A percentile compares a stretch with the other conserved stretches of the same genome.
Evolutionary conservation across 2,113 vertebrate genomes (phyloP).

Genomic region (Oreocharis arfaki): DNA sequence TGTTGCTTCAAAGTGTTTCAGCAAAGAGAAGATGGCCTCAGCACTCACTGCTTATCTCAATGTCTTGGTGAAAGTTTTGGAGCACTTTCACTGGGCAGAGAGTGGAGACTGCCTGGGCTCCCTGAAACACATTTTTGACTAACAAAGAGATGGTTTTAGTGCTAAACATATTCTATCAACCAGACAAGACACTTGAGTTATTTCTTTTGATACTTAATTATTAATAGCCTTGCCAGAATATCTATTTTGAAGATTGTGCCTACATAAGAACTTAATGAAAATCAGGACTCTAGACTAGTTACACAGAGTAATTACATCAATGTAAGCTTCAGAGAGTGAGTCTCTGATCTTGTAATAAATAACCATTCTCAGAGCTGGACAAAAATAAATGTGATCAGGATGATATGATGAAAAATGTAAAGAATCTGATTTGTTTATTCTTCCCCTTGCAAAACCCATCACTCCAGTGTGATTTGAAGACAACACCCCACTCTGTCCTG

Average conservation of each 20-base stretch:
- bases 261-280: neutral
- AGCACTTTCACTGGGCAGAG: neutral
- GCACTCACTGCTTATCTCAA: conserved; percentile 12
- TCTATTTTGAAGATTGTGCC: neutral
- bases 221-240: neutral
- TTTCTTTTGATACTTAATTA: neutral
- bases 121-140: neutral
- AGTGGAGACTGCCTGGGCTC: neutral
- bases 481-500: neutral
- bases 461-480: neutral
- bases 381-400: neutral
- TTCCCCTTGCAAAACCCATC: neutral
- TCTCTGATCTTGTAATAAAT: neutral
- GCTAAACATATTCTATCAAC: neutral
- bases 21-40: conserved; percentile 27
- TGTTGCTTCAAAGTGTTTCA: conserved; percentile 58
- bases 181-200: neutral
- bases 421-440: neutral
- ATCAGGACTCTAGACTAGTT: neutral
- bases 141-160: neutral
- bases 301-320: neutral
- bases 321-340: neutral
- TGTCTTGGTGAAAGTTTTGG: conserved; percentile 19
- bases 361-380: neutral
- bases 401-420: neutral